phyloP scores from a whole-genome alignment of 2,113 vertebrate genomes.

The Periophthalmodon schlosseri region DNA sequence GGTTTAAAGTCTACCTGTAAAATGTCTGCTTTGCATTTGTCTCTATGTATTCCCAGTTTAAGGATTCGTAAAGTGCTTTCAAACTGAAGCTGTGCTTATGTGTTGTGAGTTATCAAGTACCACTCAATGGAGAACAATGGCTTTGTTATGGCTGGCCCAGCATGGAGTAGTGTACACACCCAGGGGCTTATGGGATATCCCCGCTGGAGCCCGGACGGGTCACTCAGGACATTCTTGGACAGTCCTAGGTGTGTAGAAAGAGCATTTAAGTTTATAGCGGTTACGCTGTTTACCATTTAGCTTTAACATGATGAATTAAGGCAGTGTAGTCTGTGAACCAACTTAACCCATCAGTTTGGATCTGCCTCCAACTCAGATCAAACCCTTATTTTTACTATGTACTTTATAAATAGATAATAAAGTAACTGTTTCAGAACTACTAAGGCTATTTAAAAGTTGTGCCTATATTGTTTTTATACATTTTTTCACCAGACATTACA shows the following conservation, averaged over 20 bases:
- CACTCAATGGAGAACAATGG: constrained; percentile 48
- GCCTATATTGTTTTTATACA: background rate
- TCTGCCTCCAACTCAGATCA: too few species aligned
- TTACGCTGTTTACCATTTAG: background rate
- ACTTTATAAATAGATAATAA: too few species aligned
- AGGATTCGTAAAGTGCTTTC: background rate
- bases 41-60: background rate
- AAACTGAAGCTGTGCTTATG: constrained; percentile 10
- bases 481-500: background rate
- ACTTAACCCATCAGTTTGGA: background rate
- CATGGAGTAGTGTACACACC: constrained; percentile 14
- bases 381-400: too few species aligned
- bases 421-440: too few species aligned
- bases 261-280: background rate
- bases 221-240: constrained; percentile 11
- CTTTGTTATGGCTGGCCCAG: constrained; percentile 54
- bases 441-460: background rate
- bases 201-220: constrained; percentile 14
- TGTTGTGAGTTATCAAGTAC: constrained; percentile 29
- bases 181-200: constrained; percentile 31
- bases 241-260: background rate
- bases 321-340: background rate
- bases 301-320: background rate
- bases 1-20: background rate
- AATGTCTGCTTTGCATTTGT: background rate